phyloP scores from a whole-genome alignment of 2,888 invertebrate species.

The Lasioglossum zephyrum region DNA sequence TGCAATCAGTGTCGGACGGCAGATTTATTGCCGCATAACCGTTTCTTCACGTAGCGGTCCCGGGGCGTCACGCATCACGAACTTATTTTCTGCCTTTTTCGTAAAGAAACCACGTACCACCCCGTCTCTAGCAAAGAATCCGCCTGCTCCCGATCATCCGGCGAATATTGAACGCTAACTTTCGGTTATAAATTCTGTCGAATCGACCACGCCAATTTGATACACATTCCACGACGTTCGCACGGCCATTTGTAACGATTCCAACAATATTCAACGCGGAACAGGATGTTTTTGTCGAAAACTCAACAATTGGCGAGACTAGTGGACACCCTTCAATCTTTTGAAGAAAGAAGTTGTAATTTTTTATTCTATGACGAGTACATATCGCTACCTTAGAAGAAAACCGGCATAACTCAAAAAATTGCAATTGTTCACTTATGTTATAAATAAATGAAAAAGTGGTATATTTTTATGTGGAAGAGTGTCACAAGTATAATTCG shows the following conservation, averaged over 20 bases:
- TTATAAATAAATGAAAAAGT: no score
- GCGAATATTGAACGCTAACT: constrained; percentile 6
- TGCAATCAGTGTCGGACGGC: constrained; percentile 64
- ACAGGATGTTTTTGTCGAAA: neutral
- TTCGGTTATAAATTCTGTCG: constrained; percentile 10
- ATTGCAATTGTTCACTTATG: no score
- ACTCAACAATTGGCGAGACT: neutral
- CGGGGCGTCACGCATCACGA: constrained; percentile 28
- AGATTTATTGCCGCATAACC: constrained; percentile 49
- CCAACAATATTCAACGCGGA: neutral
- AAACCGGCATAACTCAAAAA: no score
- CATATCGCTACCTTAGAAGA: no score
- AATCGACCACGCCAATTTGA: neutral
- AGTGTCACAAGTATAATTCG: no score
- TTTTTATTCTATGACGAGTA: neutral
- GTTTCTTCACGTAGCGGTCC: constrained; percentile 62
- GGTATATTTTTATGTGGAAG: no score
- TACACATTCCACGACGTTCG: no score
- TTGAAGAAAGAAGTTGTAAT: neutral
- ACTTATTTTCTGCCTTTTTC: constrained; percentile 34
- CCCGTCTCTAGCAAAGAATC: neutral
- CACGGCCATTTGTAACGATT: neutral
- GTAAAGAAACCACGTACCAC: neutral
- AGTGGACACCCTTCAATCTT: neutral
- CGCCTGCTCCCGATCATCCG: neutral